These are phyloP conservation scores for Todiramphus saurophagus DNA, from an alignment of 2,113 vertebrate genomes.

Conservation along the genomic window DNA sequence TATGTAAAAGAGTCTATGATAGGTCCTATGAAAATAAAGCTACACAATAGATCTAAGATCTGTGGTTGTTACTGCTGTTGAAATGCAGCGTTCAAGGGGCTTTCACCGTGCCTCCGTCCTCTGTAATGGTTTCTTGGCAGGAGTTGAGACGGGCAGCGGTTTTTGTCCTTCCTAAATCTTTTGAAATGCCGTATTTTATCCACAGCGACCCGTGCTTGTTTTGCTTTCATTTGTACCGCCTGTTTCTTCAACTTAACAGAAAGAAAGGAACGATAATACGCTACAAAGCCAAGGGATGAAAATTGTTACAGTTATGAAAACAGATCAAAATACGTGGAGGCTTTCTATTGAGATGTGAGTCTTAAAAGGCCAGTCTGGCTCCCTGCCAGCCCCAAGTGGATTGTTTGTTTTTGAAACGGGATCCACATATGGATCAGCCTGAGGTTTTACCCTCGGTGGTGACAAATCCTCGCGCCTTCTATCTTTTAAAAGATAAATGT, in stretches of 20 bases:
- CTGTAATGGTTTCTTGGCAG: conserved; percentile 44
- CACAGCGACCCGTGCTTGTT: not conserved
- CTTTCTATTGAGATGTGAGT: conserved; percentile 23
- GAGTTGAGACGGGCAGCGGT: not conserved
- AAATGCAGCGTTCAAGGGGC: not conserved
- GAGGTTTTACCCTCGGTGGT: not conserved
- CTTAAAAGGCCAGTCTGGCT: conserved; percentile 24
- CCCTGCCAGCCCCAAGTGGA: not conserved
- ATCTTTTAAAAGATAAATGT: not conserved
- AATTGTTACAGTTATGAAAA: conserved; percentile 52
- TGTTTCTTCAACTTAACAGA: not conserved
- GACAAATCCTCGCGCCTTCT: not conserved
- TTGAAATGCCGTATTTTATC: conserved; percentile 5
- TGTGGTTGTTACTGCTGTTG: conserved; percentile 2
- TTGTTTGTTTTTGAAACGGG: conserved; percentile 55
- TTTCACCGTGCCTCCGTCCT: not conserved
- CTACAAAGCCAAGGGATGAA: not conserved
- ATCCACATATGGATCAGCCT: not conserved
- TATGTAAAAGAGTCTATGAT: conserved; percentile 65
- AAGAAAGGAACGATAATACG: not conserved
- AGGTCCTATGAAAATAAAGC: conserved; percentile 60
- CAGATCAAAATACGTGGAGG: not conserved
- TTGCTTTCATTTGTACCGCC: conserved; percentile 2
- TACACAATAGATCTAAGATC: not conserved
- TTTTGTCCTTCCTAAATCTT: conserved; percentile 26